Evolutionary conservation across 1,140 invertebrate species (phyloP).

Genomic region (Drosophila varians): DNA sequence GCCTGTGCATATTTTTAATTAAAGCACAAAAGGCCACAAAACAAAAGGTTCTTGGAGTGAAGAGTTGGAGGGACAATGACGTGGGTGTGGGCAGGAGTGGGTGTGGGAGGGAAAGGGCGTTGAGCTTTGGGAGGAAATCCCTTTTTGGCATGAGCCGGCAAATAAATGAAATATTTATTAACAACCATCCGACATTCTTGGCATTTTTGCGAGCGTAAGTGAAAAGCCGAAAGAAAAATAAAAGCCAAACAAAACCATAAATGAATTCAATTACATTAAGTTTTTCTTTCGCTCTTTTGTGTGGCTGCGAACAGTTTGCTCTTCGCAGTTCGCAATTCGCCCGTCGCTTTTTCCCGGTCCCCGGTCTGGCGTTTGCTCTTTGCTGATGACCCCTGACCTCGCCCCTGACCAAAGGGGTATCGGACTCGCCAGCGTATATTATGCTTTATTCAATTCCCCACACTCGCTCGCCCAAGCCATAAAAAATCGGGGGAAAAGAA

Average conservation of each 20-base stretch:
- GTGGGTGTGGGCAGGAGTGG: not conserved
- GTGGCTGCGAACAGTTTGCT: slow-evolving; percentile 17
- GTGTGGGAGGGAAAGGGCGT: not conserved
- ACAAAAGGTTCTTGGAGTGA: slow-evolving; percentile 46
- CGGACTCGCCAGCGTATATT: slow-evolving; percentile 54
- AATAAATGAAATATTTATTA: slow-evolving; percentile 82
- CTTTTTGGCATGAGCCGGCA: slow-evolving; percentile 50
- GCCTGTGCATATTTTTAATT: slow-evolving; percentile 77
- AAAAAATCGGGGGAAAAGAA: slow-evolving; percentile 42
- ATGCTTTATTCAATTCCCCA: slow-evolving; percentile 64
- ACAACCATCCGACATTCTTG: slow-evolving; percentile 73
- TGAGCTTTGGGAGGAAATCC: slow-evolving; percentile 25
- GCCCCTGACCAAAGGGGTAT: slow-evolving; percentile 45
- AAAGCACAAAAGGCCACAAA: slow-evolving; percentile 73
- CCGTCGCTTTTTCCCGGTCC: not conserved
- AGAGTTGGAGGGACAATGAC: not conserved
- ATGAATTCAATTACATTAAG: slow-evolving; percentile 82
- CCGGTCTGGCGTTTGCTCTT: not conserved
- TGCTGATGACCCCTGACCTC: slow-evolving; percentile 45
- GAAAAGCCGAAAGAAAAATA: slow-evolving; percentile 49
- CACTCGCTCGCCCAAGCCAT: slow-evolving; percentile 40
- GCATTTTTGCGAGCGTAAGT: slow-evolving; percentile 70
- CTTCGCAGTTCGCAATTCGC: not conserved
- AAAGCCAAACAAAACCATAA: slow-evolving; percentile 79
- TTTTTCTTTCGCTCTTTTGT: slow-evolving; percentile 55